These are phyloP conservation scores for Sebastes trivittatus DNA, from an alignment of 2,797 vertebrate genomes.

Conservation along the genomic window DNA sequence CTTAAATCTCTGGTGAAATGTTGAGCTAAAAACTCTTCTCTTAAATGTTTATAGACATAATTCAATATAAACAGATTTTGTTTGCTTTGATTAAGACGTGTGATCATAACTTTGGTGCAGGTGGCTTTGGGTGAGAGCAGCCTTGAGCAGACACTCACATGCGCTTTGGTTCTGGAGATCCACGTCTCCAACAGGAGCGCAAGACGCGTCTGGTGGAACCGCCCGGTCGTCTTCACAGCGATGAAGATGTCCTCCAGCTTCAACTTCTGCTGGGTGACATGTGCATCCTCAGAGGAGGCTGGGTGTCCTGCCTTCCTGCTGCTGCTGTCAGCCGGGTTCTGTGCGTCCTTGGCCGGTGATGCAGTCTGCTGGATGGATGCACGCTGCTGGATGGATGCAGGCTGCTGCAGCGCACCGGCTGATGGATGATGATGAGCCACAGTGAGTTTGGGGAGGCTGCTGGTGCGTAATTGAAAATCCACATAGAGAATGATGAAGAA, in stretches of 20 bases:
- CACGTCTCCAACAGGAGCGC: conserved; percentile 90
- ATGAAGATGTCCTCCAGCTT: conserved; percentile 86
- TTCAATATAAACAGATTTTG: background rate
- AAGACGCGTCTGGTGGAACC: conserved; percentile 88
- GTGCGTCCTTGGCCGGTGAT: background rate
- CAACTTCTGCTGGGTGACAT: conserved; percentile 6
- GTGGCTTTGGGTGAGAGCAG: background rate
- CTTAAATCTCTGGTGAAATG: background rate
- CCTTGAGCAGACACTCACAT: conserved; percentile 80
- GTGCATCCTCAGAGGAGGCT: background rate
- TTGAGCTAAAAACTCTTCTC: background rate
- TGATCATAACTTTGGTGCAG: background rate
- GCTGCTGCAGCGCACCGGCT: background rate
- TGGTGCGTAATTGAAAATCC: conserved; percentile 72
- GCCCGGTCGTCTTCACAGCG: conserved; percentile 89
- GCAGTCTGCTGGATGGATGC: conserved; percentile 2
- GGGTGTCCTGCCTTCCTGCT: background rate
- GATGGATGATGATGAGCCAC: background rate
- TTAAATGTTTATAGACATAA: background rate
- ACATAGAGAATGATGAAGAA: conserved; percentile 74
- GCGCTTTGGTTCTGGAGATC: conserved; percentile 87
- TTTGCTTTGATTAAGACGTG: background rate
- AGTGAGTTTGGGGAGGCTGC: conserved; percentile 14
- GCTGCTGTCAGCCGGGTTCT: background rate
- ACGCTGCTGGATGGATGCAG: background rate